phyloP scores from a whole-genome alignment of 2,797 vertebrate genomes.

The Sciurus carolinensis region DNA sequence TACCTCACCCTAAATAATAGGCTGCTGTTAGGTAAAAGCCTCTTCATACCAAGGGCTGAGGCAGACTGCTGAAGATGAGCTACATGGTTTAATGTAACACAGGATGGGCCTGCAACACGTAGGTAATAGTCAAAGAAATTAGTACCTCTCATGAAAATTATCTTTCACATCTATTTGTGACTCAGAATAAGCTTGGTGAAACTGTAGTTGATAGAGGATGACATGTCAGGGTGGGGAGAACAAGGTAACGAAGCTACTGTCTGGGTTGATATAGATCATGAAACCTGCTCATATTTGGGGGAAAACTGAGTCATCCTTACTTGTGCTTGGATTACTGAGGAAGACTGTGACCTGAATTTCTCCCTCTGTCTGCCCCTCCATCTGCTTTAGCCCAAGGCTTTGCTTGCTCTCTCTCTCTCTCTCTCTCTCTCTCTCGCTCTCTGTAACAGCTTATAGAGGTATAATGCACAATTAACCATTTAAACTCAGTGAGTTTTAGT shows the following conservation, averaged over 20 bases:
- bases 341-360: neutral
- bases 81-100: neutral
- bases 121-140: neutral
- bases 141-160: neutral
- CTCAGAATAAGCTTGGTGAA: neutral
- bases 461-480: neutral
- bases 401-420: too few relatives aligned
- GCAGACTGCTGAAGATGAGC: neutral
- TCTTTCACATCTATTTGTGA: neutral
- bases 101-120: neutral
- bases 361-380: neutral
- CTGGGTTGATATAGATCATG: neutral
- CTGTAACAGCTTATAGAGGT: neutral
- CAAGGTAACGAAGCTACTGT: neutral
- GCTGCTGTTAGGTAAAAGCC: neutral
- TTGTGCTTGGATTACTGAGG: neutral
- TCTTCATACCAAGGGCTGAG: neutral
- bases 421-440: neutral
- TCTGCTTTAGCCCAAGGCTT: neutral
- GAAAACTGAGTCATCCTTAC: neutral
- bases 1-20: neutral
- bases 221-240: neutral
- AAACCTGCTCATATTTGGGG: accelerated
- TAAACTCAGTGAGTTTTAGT: neutral
- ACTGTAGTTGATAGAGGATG: neutral